Conservation (phyloP, 2,888 invertebrate species). For the Ommatoiulus sabulosus region DNA sequence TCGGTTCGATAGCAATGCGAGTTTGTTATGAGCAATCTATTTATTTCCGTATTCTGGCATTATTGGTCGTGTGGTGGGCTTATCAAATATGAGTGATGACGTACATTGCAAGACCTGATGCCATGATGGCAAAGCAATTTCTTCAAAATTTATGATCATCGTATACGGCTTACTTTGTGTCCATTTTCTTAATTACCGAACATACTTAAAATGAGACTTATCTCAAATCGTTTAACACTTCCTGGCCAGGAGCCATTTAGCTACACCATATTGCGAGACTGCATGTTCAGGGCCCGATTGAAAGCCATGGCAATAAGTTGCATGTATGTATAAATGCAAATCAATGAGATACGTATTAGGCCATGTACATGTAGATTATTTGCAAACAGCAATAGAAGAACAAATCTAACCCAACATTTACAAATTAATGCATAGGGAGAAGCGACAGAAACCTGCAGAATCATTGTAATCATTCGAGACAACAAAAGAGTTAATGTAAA, state of each 20-base stretch:
- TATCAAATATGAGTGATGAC: neutral
- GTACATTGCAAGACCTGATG: neutral
- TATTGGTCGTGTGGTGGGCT: neutral
- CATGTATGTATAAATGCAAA: neutral
- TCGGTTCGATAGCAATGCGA: neutral
- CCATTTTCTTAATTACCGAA: neutral
- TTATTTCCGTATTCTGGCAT: constrained; percentile 1
- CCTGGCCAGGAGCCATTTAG: neutral
- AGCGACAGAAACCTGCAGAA: too few species aligned
- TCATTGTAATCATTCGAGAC: too few species aligned
- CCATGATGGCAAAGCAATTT: neutral
- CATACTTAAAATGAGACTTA: neutral
- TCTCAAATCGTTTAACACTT: neutral
- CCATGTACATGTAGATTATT: neutral
- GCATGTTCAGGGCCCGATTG: too few species aligned
- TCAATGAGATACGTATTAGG: neutral
- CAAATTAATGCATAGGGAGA: too few species aligned
- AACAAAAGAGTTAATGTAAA: too few species aligned
- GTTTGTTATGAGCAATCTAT: neutral
- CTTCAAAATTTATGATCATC: neutral
- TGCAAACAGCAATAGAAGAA: neutral
- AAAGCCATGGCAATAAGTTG: neutral
- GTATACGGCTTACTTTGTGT: neutral
- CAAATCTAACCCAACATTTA: too few species aligned
- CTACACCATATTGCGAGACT: too few species aligned